Conservation (phyloP, 1,140 invertebrate species). For the Anoplolepis gracilipes region DNA sequence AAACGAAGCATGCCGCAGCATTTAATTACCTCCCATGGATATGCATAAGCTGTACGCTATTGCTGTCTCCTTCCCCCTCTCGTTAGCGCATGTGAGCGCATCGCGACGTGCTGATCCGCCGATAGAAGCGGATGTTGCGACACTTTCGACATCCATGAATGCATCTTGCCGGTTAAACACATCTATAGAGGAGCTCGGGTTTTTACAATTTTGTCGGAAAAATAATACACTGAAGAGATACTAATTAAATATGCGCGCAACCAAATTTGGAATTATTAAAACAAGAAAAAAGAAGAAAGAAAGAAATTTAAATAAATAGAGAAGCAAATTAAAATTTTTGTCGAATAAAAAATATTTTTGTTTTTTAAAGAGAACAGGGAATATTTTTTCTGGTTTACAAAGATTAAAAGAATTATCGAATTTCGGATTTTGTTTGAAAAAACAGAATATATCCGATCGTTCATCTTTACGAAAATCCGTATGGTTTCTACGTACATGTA, state of each 20-base stretch:
- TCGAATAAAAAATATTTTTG: no score
- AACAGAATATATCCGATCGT: not conserved
- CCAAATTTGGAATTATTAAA: not conserved
- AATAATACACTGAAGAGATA: not conserved
- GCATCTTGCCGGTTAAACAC: not conserved
- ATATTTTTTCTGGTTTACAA: not conserved
- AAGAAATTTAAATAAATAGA: not conserved
- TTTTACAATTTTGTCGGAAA: not conserved
- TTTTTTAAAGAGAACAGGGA: not conserved
- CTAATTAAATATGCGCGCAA: no score
- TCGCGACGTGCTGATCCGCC: constrained; percentile 48
- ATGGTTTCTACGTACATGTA: not conserved
- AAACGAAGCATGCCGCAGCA: constrained; percentile 53
- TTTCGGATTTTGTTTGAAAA: not conserved
- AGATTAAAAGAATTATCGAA: not conserved
- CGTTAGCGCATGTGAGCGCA: constrained; percentile 23
- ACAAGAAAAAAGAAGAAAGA: not conserved
- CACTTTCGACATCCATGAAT: not conserved
- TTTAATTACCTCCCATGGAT: constrained; percentile 58
- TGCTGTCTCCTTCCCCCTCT: no score
- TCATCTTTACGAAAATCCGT: not conserved
- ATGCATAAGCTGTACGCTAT: constrained; percentile 28
- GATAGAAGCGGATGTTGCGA: not conserved
- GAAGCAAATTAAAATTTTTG: no score
- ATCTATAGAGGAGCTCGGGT: not conserved